Percentiles rank a stretch among this genome's conserved stretches.
These are phyloP conservation scores for Melitaea athalia DNA, from an alignment of 2,888 invertebrate genomes.

Conservation along the genomic window DNA sequence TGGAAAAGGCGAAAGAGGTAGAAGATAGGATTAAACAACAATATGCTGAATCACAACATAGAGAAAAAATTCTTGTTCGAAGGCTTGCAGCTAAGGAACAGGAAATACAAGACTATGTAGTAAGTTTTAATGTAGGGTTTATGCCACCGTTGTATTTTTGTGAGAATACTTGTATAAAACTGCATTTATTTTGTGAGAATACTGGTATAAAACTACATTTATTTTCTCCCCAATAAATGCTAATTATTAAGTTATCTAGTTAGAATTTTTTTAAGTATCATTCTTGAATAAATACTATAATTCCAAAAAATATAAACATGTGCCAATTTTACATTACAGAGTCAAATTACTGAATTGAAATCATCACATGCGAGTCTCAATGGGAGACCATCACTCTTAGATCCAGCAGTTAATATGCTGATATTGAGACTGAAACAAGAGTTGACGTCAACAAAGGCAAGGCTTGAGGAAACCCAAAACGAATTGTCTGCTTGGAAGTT, in stretches of 20 bases:
- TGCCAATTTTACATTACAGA: constrained; percentile 78
- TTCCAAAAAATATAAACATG: neutral
- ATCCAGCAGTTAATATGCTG: constrained; percentile 97
- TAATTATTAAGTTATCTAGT: too few relatives aligned
- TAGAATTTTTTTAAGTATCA: too few relatives aligned
- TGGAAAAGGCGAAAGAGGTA: constrained; percentile 87
- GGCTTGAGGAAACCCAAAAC: constrained; percentile 97
- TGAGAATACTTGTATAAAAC: too few relatives aligned
- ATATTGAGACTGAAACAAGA: constrained; percentile 95
- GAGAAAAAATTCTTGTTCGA: constrained; percentile 95
- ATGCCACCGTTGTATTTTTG: too few relatives aligned
- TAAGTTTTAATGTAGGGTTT: constrained; percentile 72
- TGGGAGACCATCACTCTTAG: constrained; percentile 87
- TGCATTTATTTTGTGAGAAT: too few relatives aligned
- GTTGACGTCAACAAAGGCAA: constrained; percentile 92
- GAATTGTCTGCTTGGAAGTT: constrained; percentile 99
- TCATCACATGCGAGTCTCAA: constrained; percentile 93
- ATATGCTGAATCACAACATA: constrained; percentile 92
- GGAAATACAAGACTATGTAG: constrained; percentile 97
- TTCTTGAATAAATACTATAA: neutral
- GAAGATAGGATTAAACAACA: constrained; percentile 91
- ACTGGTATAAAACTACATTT: too few relatives aligned
- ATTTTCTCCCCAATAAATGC: too few relatives aligned
- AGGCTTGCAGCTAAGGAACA: constrained; percentile 97
- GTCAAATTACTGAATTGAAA: constrained; percentile 96